Base-by-base conservation (phyloP, 1,140 invertebrate genomes). In the Drosophila asahinai region DNA sequence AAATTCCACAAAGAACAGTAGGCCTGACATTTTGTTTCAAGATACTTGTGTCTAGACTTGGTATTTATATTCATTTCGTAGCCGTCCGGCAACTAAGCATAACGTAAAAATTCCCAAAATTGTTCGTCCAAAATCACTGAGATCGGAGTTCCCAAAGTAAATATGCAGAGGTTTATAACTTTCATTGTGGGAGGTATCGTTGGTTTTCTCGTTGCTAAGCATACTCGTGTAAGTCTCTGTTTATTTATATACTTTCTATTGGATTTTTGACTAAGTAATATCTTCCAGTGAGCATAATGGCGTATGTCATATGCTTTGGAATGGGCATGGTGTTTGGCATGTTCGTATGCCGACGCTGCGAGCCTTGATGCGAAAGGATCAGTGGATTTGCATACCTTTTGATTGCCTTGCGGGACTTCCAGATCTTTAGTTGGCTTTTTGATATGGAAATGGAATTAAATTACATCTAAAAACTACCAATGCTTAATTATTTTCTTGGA, bases 271-370 rank as follows among this genome's bases (percentile, higher is more conserved):
- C 2, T 3, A 3, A 9, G 14, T 9, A 12, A 22, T 2, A 11
- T 5, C 2, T 30, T 51, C 1, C n/a, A 73, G 70, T 73, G 27
- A 72, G 2, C 9, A 30, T n/a, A 36, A 86, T 86, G 82, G n/a
- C 45, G 1, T 66, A 70, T 45, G 5, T 81, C 1, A 27, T 86
- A 9, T 49, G 48, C 40, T 82, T 90, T 47, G 71, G 60, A 1
- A n/a, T 90, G 43, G 86, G 86, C 42, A 12, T 90, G 6, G 45
- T 82, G 14, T 48, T 78, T 17, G 86, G 81, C 22, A 67, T 82
- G 60, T 67, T 82, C 22, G 25, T 80, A 0, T 86, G 72, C 12
- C 73, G 48, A 11, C 71, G 71, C 33, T 89, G 84, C 49, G 60
- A 61, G 22, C 49, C 48, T 5, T 61, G 7, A 61, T 3, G 7